phyloP scores from a whole-genome alignment of 2,888 invertebrate genomes.

The Heliconius ethilla region DNA sequence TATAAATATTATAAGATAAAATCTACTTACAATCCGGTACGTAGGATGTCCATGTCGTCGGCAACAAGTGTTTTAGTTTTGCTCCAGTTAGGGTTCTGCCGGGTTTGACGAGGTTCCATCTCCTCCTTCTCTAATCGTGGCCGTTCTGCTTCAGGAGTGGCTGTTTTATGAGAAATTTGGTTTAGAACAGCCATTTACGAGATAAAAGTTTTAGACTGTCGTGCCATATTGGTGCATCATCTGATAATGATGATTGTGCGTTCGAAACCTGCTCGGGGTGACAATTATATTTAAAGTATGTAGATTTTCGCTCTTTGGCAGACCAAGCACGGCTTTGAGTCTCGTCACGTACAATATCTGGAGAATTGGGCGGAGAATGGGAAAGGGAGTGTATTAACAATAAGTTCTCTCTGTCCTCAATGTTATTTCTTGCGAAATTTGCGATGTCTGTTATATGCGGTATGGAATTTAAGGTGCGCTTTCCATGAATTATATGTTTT shows the following conservation, averaged over 20 bases:
- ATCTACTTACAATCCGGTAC: constrained; percentile 65
- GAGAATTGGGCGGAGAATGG: not conserved
- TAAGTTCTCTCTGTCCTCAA: not conserved
- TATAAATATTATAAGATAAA: not conserved
- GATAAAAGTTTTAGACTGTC: no score
- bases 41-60: constrained; percentile 60
- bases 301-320: no score
- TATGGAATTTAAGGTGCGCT: no score
- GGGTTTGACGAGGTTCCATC: constrained; percentile 58
- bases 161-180: not conserved
- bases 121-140: not conserved
- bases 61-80: constrained; percentile 65
- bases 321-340: no score
- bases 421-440: no score
- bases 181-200: not conserved
- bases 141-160: constrained; percentile 2
- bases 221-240: no score
- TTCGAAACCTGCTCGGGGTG: no score
- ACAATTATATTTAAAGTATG: no score
- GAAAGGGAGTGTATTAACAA: not conserved
- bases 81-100: constrained; percentile 72
- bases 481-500: no score
- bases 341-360: not conserved
- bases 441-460: no score
- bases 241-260: no score